Conservation (phyloP, 2,888 invertebrate genomes). For the Polymixis lichenea region DNA sequence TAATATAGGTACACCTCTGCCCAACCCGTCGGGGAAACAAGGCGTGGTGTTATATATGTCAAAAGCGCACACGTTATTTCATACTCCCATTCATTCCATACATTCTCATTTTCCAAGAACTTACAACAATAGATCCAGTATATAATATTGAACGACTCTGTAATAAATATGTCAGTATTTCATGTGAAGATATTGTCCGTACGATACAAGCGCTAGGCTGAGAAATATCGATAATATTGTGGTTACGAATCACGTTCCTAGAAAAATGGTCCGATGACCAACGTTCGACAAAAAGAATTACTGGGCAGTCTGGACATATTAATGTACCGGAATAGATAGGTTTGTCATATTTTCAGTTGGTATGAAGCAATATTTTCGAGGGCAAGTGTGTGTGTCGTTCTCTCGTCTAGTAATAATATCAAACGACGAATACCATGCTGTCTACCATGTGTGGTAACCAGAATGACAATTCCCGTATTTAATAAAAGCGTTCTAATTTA, state of each 20-base stretch:
- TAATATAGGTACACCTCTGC: too few species aligned
- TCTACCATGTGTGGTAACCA: too few species aligned
- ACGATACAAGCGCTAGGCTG: slow-evolving; percentile 23
- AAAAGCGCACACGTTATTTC: background rate
- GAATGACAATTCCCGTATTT: too few species aligned
- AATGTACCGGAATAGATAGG: slow-evolving; percentile 17
- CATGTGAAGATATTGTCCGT: slow-evolving; percentile 39
- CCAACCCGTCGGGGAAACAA: too few species aligned
- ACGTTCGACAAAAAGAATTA: slow-evolving; percentile 23
- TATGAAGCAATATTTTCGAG: background rate
- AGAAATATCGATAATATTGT: slow-evolving; percentile 32
- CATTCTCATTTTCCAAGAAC: background rate
- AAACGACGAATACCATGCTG: background rate
- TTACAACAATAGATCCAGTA: background rate
- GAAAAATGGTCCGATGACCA: slow-evolving; percentile 50
- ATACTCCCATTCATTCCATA: background rate
- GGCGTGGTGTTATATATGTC: too few species aligned
- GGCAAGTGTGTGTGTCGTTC: background rate
- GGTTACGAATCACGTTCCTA: slow-evolving; percentile 48
- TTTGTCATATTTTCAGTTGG: slow-evolving; percentile 18
- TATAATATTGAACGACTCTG: slow-evolving; percentile 10
- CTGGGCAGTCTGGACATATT: slow-evolving; percentile 5
- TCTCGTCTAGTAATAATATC: too few species aligned
- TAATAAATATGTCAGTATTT: slow-evolving; percentile 52
- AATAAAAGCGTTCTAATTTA: too few species aligned